phyloP scores from a whole-genome alignment of 2,113 vertebrate species.

The Rallus limicola region DNA sequence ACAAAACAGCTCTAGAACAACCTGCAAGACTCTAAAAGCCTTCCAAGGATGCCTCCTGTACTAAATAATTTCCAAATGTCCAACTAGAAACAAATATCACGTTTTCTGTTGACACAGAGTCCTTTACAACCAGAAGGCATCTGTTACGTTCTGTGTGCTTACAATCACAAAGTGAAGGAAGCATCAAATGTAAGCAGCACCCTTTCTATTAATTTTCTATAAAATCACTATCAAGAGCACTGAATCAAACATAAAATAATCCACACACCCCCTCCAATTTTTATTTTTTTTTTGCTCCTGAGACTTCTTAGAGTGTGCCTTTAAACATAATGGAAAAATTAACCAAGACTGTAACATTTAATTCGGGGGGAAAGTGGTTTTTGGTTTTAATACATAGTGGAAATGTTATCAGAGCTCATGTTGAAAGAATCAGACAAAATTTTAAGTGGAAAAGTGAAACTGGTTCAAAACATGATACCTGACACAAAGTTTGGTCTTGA shows the following conservation, averaged over 20 bases:
- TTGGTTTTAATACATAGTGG: background rate
- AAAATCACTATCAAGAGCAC: background rate
- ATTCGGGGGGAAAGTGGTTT: rapidly evolving
- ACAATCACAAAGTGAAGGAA: background rate
- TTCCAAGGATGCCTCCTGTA: background rate
- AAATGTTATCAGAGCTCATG: background rate
- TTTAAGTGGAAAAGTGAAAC: background rate
- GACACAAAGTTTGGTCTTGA: background rate
- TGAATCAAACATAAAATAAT: background rate
- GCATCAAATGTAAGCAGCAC: background rate
- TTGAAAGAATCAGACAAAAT: background rate
- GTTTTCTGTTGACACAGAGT: background rate
- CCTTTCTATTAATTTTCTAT: background rate
- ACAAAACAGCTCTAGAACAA: background rate
- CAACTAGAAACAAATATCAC: background rate
- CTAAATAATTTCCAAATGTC: background rate
- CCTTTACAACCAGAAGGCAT: background rate
- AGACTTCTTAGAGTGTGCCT: background rate
- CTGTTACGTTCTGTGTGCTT: background rate
- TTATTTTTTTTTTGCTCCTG: background rate
- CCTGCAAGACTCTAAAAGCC: background rate
- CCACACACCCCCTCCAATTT: rapidly evolving
- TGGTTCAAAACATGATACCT: background rate
- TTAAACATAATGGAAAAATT: background rate
- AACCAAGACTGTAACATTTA: background rate